Evolutionary conservation across 2,888 invertebrate species (phyloP), one percentile per base, ranked within the genome.

Genomic region (Atrina japonica): DNA sequence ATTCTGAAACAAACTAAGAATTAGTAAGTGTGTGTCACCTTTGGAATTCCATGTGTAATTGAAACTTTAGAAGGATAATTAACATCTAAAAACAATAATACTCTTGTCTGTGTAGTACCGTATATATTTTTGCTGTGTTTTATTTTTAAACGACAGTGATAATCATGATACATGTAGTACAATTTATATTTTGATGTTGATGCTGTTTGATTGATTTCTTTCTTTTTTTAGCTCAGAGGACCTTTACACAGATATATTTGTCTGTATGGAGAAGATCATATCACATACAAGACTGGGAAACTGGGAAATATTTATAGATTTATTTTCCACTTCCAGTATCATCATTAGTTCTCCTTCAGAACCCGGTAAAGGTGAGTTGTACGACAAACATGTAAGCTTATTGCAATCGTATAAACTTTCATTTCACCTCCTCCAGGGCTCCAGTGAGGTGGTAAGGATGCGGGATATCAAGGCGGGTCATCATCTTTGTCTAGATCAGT

Each of bases 271-370:
- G 66, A 77, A 70, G 47, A 76, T 86, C 3, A 50, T 86, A 43
- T 74, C 76, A 7, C 70, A 73, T 49, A 83, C 81, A 1, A 70
- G 69, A 43, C 75, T 83, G 2, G 76, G 70, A 21, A 75, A 74
- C 59, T 81, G 80, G 84, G 79, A 81, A 21, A 75, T 82, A 59
- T 86, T 86, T 60, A 73, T 76, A 11, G 87, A 87, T 65, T 63
- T 87, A 9, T 86, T 86, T 65, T 82, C 80, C 70, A 79, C 79
- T 27, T 72, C 83, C 47, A 82, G 81, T 27, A 55, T 77, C 16
- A 76, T 81, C 63, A 64, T 86, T 7, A 79, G 82, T 29, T 76
- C 83, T 45, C 84, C 83, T 5, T 71, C 80, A 47, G 59, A 59
- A 9, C 43, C 40, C 5, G 59, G 59, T 16, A 41, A 18, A 9